These are phyloP conservation scores for Halisarca cf. caerulea DNA, from an alignment of 37 sponge, comb jelly and placozoan genomes.

Conservation along the genomic window DNA sequence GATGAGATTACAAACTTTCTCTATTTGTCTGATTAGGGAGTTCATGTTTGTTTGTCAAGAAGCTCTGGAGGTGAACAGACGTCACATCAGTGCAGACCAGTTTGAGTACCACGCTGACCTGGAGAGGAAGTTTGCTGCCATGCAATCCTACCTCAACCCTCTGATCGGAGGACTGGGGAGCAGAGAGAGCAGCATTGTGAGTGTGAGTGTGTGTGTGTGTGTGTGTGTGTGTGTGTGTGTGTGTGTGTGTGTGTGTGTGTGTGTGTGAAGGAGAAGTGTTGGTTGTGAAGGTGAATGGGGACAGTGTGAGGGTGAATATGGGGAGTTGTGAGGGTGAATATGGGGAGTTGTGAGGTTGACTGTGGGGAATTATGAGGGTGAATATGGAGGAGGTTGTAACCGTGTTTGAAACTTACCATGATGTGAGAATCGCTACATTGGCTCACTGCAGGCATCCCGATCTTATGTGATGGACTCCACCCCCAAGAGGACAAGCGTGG, in stretches of 20 bases:
- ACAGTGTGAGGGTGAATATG: no score
- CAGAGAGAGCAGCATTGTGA: not conserved
- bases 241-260: no score
- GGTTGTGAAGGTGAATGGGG: no score
- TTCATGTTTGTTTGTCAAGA: slow-evolving; percentile 75
- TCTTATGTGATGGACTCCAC: not conserved
- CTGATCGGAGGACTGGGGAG: slow-evolving; percentile 15
- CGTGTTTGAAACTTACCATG: no score
- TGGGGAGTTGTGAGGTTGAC: no score
- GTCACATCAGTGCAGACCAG: slow-evolving; percentile 68
- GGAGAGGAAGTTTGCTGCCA: slow-evolving; percentile 49
- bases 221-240: not conserved
- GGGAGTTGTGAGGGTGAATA: no score
- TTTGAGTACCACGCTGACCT: slow-evolving; percentile 65
- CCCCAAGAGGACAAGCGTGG: not conserved
- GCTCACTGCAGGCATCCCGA: not conserved
- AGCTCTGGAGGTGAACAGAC: slow-evolving; percentile 79
- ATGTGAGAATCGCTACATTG: no score
- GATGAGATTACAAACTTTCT: not conserved
- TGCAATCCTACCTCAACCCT: slow-evolving; percentile 41
- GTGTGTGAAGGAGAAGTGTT: no score
- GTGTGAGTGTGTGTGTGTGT: not conserved
- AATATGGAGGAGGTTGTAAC: no score
- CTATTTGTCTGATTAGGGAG: slow-evolving; percentile 37
- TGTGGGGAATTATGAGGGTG: no score